A percentile compares a stretch with the other conserved stretches of the same genome.
These are phyloP conservation scores for Pseudorasbora parva DNA, from an alignment of 2,113 vertebrate species.

Conservation along the genomic window DNA sequence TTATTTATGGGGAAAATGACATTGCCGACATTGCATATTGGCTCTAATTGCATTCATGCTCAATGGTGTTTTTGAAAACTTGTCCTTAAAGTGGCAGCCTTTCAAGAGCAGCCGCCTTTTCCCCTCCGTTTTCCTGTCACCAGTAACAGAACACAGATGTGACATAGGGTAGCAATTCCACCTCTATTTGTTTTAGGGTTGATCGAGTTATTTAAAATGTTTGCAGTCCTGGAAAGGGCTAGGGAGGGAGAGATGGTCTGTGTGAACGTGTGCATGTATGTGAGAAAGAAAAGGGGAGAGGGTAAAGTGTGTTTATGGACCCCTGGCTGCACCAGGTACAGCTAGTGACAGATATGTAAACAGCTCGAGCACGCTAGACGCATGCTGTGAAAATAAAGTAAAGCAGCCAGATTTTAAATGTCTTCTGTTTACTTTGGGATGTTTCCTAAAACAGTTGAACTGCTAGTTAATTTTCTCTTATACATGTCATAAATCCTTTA, in stretches of 20 bases:
- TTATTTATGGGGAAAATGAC: constrained; percentile 76
- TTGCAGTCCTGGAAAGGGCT: constrained; percentile 62
- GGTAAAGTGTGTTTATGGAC: constrained; percentile 32
- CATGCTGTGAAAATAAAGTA: constrained; percentile 54
- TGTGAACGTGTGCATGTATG: constrained; percentile 26
- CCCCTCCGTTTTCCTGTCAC: constrained; percentile 57
- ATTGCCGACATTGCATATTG: constrained; percentile 71
- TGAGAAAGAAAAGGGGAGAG: constrained; percentile 6
- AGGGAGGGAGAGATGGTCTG: neutral
- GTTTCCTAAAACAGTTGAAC: constrained; percentile 47
- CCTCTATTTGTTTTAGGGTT: constrained; percentile 79
- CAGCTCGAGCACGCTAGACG: constrained; percentile 46
- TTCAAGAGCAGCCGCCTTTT: constrained; percentile 59
- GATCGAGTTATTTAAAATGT: constrained; percentile 77
- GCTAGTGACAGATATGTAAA: constrained; percentile 54
- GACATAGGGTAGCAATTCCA: constrained; percentile 75
- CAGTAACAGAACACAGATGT: constrained; percentile 78
- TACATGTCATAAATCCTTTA: constrained; percentile 31
- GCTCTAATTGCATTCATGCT: constrained; percentile 72
- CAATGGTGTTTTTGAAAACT: constrained; percentile 71
- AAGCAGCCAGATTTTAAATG: constrained; percentile 33
- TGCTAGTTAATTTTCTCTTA: constrained; percentile 32
- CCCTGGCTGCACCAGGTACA: constrained; percentile 53
- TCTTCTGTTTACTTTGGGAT: constrained; percentile 48
- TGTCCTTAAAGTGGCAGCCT: constrained; percentile 72